Conservation (phyloP, 2,797 vertebrate genomes). For the Setipinna tenuifilis region DNA sequence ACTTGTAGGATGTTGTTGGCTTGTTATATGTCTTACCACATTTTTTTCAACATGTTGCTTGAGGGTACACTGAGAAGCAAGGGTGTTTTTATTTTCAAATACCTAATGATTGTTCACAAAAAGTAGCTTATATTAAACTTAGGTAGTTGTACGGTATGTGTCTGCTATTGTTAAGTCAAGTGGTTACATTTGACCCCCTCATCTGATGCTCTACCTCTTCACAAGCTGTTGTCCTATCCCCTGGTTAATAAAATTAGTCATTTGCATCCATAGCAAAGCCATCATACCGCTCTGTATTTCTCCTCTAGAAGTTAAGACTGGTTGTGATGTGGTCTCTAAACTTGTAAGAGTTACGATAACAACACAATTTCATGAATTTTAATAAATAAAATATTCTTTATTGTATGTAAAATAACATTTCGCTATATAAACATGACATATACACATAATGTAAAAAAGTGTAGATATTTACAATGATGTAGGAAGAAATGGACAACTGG, state of each 20-base stretch:
- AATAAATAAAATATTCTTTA: constrained; percentile 59
- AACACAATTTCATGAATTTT: not conserved
- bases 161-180: not conserved
- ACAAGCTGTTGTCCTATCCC: not conserved
- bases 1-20: not conserved
- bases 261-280: not conserved
- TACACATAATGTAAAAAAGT: constrained; percentile 59
- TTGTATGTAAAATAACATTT: constrained; percentile 73
- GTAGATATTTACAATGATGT: constrained; percentile 10
- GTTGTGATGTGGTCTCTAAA: not conserved
- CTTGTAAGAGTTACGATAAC: not conserved
- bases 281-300: not conserved
- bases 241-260: not conserved
- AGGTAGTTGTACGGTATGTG: not conserved
- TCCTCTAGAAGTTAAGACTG: not conserved
- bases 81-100: no score
- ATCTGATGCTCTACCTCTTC: no score
- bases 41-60: not conserved
- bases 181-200: not conserved
- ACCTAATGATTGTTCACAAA: no score
- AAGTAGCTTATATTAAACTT: no score
- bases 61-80: no score
- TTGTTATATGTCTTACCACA: not conserved
- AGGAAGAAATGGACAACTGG: not conserved
- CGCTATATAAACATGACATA: constrained; percentile 70